Conservation (phyloP, 23 tunicate species). For the Halocynthia roretzi region DNA sequence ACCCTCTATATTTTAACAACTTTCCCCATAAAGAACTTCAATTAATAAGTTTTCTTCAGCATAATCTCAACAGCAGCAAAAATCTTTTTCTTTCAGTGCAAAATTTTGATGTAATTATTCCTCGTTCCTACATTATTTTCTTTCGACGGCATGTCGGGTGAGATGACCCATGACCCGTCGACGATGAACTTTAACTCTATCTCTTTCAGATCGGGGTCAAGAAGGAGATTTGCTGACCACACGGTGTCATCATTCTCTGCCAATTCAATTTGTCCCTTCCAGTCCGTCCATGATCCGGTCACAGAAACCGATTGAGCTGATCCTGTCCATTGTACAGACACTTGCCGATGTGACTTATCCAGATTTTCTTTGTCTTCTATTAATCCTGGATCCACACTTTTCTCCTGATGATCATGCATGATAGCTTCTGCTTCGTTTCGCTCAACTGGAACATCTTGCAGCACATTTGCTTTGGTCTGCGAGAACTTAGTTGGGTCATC, state of each 20-base stretch:
- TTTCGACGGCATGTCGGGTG: not conserved
- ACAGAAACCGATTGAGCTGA: not conserved
- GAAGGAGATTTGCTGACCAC: not conserved
- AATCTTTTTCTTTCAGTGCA: not conserved
- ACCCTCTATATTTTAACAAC: too few species aligned
- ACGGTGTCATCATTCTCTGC: not conserved
- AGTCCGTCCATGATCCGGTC: slow-evolving; percentile 5
- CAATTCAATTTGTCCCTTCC: not conserved
- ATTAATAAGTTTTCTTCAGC: too few species aligned
- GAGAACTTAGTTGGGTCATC: too few species aligned
- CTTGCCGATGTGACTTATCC: not conserved
- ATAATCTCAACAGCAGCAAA: too few species aligned
- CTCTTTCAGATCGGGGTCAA: not conserved
- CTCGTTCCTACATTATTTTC: not conserved
- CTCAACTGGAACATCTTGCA: too few species aligned
- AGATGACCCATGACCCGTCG: slow-evolving; percentile 3
- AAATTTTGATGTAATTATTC: slow-evolving; percentile 1
- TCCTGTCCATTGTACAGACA: slow-evolving; percentile 7
- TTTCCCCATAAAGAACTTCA: too few species aligned
- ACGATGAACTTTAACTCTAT: slow-evolving; percentile 1
- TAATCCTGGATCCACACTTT: not conserved
- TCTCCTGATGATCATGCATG: too few species aligned
- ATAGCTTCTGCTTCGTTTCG: too few species aligned
- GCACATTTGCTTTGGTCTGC: too few species aligned
- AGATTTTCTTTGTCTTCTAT: not conserved